These are phyloP conservation scores for Drosophila pullipes DNA, from an alignment of 2,888 invertebrate genomes.

Conservation along the genomic window DNA sequence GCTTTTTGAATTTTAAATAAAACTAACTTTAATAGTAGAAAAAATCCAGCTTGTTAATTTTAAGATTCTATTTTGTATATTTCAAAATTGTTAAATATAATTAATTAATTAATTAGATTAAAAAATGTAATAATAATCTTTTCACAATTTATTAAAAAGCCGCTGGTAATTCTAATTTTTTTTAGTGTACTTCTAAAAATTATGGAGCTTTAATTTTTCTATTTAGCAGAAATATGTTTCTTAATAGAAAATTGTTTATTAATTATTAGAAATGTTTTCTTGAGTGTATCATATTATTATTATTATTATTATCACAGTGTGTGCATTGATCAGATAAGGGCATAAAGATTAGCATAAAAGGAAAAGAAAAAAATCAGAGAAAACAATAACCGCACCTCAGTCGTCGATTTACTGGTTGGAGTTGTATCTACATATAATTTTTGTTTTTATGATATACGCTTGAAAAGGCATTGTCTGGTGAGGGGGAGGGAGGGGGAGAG, in stretches of 20 bases:
- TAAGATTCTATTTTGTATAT: background rate
- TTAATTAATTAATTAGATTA: background rate
- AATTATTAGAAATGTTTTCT: background rate
- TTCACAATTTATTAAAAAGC: background rate
- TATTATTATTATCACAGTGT: background rate
- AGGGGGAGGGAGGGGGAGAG: no score
- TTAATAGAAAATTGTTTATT: background rate
- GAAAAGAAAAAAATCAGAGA: background rate
- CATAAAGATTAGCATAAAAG: conserved; percentile 21
- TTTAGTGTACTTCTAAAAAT: no score
- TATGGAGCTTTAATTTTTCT: no score
- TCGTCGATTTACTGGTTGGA: background rate
- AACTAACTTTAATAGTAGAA: no score
- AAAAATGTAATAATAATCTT: no score
- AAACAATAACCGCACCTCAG: conserved; percentile 24
- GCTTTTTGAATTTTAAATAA: no score
- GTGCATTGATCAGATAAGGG: background rate
- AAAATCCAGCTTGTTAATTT: no score
- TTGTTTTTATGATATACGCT: background rate
- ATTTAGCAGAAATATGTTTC: background rate
- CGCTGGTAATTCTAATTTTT: background rate
- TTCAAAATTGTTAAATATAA: background rate
- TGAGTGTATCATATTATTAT: background rate
- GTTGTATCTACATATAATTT: background rate
- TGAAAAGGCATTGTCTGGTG: background rate